Evolutionary conservation across 2,797 vertebrate species (phyloP), one percentile per base, ranked within the genome.

Genomic region (Myotis daubentonii): DNA sequence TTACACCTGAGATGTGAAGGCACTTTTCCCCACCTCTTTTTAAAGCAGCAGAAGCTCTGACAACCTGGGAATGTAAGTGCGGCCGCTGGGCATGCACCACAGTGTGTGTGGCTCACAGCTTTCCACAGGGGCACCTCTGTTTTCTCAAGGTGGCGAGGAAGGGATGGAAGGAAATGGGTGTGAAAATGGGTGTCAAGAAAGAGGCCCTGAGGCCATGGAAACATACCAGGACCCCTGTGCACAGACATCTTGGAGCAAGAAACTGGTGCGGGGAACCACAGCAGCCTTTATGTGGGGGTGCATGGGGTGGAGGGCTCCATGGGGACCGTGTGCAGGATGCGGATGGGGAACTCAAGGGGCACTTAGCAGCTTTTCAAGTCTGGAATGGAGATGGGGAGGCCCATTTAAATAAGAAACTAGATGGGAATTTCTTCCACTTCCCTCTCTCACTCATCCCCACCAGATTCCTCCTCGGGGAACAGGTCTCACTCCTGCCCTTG

Each of bases 1-100:
- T 92, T 71, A 95, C 44, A 94, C 86, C 82, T 87, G 87, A 85
- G 88, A 91, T 92, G 88, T 87, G 88, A 93, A 96, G 55, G 79
- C 19, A 36, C n/a, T 62, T 82, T 51, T 16, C 57, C 7, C 28
- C 28, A 30, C 60, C 60, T 84, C 20, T 36, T 17, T 15, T n/a
- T 82, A 94, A 86, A 95, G 79, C 65, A 75, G 44, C 41, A 38
- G 49, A 80, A 44, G 8, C 49, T 80, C 65, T 41, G 47, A 76
- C 28, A 75, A 16, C 47, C 51, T 62, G 57, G 15, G 25, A 13
- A 13, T 90, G 57, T 71, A 55, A 87, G 79, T 84, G 44, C 7
- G 66, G 15, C 36, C 74, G 71, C 65, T 9, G 28, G 44, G 82
- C 22, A 91, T 38, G 19, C 33, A 38, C 8, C 23, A 33, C 1